Evolutionary conservation across 2,113 vertebrate species (phyloP).

Genomic region (Rhipidura dahli): DNA sequence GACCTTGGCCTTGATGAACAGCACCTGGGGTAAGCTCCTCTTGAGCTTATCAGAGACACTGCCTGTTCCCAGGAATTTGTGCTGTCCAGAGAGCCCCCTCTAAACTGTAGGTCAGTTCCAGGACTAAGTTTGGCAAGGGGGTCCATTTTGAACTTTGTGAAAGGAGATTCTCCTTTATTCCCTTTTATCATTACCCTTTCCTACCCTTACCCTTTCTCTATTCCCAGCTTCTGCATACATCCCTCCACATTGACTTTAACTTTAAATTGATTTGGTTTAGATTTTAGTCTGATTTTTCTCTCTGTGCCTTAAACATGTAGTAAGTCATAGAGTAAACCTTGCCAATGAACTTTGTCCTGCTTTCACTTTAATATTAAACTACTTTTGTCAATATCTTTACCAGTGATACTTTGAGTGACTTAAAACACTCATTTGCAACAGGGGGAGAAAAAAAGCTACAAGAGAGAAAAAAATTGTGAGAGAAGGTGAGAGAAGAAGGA

Average conservation of each 20-base stretch:
- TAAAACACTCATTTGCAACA: rapidly evolving
- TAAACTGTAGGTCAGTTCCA: background rate
- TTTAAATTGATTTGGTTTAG: background rate
- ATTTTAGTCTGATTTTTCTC: background rate
- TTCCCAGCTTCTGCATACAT: background rate
- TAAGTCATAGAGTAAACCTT: background rate
- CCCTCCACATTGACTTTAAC: background rate
- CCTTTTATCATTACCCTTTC: background rate
- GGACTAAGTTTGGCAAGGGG: background rate
- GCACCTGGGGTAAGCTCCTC: background rate
- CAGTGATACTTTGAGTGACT: background rate
- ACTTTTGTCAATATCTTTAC: background rate
- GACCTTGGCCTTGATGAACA: too few relatives aligned
- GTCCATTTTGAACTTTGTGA: background rate
- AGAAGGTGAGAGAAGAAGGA: background rate
- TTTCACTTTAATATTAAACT: background rate
- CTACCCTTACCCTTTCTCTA: background rate
- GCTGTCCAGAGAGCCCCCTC: background rate
- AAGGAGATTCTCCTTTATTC: background rate
- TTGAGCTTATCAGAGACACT: background rate
- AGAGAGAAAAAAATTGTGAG: background rate
- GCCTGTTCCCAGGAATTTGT: background rate
- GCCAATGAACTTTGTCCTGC: rapidly evolving
- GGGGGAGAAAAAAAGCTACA: rapidly evolving
- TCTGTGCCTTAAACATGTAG: background rate